Evolutionary conservation across 1,140 invertebrate species (phyloP).

Genomic region (Anthonomus grandis): DNA sequence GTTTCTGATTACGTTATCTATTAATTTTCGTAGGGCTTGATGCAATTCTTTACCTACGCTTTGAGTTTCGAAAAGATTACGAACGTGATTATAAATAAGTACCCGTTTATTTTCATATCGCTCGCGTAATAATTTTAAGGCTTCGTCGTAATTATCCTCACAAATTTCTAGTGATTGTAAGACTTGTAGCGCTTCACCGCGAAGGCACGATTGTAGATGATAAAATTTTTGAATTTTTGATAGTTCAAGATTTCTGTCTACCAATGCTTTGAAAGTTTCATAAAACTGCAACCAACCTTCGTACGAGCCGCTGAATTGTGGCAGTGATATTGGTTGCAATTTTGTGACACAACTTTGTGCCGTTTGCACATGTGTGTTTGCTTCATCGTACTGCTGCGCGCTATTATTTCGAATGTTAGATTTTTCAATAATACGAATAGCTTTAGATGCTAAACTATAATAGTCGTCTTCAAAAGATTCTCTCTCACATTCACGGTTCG

Average conservation of each 20-base stretch:
- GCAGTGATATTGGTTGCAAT: too few species aligned
- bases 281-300: too few species aligned
- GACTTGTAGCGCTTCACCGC: constrained; percentile 26
- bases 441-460: too few species aligned
- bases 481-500: too few species aligned
- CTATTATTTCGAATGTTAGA: too few species aligned
- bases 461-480: too few species aligned
- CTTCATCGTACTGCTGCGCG: too few species aligned
- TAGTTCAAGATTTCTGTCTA: constrained; percentile 18
- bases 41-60: constrained; percentile 24
- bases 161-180: constrained; percentile 31
- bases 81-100: constrained; percentile 28
- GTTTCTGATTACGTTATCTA: constrained; percentile 23
- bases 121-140: constrained; percentile 31
- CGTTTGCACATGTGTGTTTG: too few species aligned
- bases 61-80: constrained; percentile 25
- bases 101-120: constrained; percentile 38
- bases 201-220: constrained; percentile 32
- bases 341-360: too few species aligned
- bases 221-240: constrained; percentile 33
- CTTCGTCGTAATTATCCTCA: constrained; percentile 35
- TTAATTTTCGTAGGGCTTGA: constrained; percentile 24
- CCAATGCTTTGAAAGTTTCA: too few species aligned
- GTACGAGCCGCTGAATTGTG: too few species aligned
- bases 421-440: too few species aligned